phyloP scores from a whole-genome alignment of 2,113 vertebrate species.

The Noturus placidus region DNA sequence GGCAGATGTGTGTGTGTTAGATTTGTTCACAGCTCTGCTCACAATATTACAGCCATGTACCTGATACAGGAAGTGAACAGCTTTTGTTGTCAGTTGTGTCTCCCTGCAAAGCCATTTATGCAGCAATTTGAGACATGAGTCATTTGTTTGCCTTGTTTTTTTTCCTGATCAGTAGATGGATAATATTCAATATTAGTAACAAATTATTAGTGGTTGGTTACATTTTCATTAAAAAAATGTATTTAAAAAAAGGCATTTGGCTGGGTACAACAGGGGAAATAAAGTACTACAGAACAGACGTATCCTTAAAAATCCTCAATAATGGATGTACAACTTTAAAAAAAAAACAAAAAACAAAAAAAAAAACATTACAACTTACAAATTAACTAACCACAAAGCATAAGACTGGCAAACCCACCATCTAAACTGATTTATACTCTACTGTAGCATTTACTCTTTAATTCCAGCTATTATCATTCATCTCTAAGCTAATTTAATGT shows the following conservation, averaged over 20 bases:
- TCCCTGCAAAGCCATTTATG: constrained; percentile 6
- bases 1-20: not conserved
- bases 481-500: not conserved
- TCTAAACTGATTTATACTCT: constrained; percentile 4
- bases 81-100: not conserved
- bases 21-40: constrained; percentile 2
- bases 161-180: not conserved
- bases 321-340: not conserved
- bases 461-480: not conserved
- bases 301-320: not conserved
- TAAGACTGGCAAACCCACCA: not conserved
- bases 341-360: constrained; percentile 2
- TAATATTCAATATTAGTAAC: not conserved
- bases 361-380: not conserved
- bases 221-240: not conserved
- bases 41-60: not conserved
- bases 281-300: not conserved
- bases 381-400: constrained; percentile 14
- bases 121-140: constrained; percentile 14
- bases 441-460: not conserved
- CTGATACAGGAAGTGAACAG: not conserved
- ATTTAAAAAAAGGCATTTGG: constrained; percentile 34
- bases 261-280: constrained; percentile 27
- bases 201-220: constrained; percentile 40
- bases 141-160: constrained; percentile 22